Evolutionary conservation across 2,888 invertebrate genomes (phyloP), one percentile per base, ranked within the genome.

Genomic region (Alloplasta piceator): DNA sequence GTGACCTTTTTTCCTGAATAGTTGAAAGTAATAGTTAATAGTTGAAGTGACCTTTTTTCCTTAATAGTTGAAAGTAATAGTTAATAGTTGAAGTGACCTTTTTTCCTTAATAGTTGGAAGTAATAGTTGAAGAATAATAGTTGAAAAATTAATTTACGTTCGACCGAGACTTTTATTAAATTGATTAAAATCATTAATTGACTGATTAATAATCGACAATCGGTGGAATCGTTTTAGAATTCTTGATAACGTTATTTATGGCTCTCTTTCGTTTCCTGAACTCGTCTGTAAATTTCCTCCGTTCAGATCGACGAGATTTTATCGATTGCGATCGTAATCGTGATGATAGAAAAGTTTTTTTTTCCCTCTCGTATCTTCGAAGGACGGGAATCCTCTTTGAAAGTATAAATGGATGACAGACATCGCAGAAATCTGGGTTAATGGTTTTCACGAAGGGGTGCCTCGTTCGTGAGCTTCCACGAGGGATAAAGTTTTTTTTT

Each of bases 371-470:
- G 50, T 43, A 64, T n/a, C n/a, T 41, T 55, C 38, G 6, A 10
- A 41, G 26, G 71, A 6, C 9, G 68, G 56, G 43, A 41, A 64
- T 3, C n/a, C 39, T 4, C 38, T 46, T n/a, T 74, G 58, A 66
- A 26, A 39, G 58, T 26, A 26, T 66, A 52, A 64, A 26, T 48
- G 43, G 64, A 43, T 64, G 39, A 56, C 60, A 50, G 60, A 71
- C 46, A 26, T 26, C 38, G 70, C 50, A 14, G 64, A 41, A 68
- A 78, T 73, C 63, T 78, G 73, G 78, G 78, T 68, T 67, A 67
- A 63, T 68, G 43, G 67, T 67, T 61, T 71, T 26, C 41, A 26
- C 55, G 68, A 68, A 48, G 61, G 72, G 26, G 16, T 36, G 55
- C 39, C 12, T 7, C 48, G 64, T 56, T 58, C 26, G 26, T 43